These are phyloP conservation scores for Tillus elongatus DNA, from an alignment of 2,888 invertebrate genomes.

Conservation along the genomic window DNA sequence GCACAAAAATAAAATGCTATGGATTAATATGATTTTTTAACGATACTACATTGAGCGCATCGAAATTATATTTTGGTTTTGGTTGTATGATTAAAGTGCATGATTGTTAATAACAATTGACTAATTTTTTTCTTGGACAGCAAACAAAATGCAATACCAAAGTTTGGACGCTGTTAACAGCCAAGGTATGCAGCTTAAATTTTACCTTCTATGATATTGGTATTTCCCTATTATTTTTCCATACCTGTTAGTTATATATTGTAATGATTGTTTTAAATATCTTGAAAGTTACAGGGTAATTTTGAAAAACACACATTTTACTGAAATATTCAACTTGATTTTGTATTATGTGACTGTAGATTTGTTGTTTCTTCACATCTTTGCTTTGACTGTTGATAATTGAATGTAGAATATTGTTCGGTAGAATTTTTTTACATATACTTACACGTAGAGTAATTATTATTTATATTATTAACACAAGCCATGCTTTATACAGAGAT, in stretches of 20 bases:
- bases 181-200: conserved; percentile 59
- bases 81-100: conserved; percentile 13
- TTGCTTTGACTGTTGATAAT: conserved; percentile 21
- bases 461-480: too few relatives aligned
- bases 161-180: conserved; percentile 57
- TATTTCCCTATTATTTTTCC: too few relatives aligned
- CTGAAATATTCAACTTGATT: conserved; percentile 30
- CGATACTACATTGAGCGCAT: too few relatives aligned
- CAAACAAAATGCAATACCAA: conserved; percentile 53
- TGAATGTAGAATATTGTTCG: conserved; percentile 16
- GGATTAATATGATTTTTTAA: too few relatives aligned
- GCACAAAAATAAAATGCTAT: too few relatives aligned
- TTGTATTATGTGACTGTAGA: conserved; percentile 23
- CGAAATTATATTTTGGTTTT: too few relatives aligned
- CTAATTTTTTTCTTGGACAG: conserved; percentile 42
- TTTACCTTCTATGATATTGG: conserved; percentile 15
- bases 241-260: too few relatives aligned
- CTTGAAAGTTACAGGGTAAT: conserved; percentile 18
- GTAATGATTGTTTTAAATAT: conserved; percentile 2
- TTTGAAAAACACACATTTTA: conserved; percentile 14
- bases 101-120: conserved; percentile 32
- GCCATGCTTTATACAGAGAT: too few relatives aligned
- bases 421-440: too few relatives aligned
- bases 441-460: too few relatives aligned
- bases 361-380: conserved; percentile 21